Percentiles rank a stretch among this genome's conserved stretches.
Conservation (phyloP, 2,113 vertebrate species). For the Empidonax alnorum region DNA sequence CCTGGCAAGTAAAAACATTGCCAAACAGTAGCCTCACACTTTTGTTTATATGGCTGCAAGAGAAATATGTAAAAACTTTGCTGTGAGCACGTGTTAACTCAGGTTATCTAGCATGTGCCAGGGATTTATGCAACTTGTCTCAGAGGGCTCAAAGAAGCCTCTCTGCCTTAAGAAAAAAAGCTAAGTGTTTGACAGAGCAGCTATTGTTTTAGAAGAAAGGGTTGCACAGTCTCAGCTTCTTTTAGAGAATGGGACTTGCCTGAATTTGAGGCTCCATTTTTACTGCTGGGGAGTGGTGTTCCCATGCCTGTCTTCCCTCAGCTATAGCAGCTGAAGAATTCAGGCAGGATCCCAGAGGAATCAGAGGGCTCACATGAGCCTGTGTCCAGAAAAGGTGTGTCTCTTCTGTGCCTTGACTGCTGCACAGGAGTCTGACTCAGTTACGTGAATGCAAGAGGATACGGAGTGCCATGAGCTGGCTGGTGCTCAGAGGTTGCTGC, state of each 20-base stretch:
- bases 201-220: background rate
- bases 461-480: fast-evolving
- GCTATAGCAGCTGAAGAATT: background rate
- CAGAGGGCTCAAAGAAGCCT: background rate
- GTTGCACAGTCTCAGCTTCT: background rate
- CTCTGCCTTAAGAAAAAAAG: background rate
- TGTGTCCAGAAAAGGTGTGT: background rate
- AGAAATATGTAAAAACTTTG: background rate
- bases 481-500: fast-evolving
- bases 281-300: background rate
- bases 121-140: background rate
- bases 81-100: background rate
- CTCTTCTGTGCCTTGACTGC: background rate
- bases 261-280: background rate
- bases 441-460: fast-evolving
- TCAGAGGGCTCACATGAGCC: background rate
- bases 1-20: background rate
- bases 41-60: background rate
- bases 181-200: background rate
- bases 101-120: background rate
- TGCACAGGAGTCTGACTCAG: background rate
- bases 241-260: background rate
- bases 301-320: background rate
- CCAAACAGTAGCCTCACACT: background rate
- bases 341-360: background rate